Evolutionary conservation across 2,797 vertebrate genomes (phyloP).

Genomic region (Enteromius fasciolatus): DNA sequence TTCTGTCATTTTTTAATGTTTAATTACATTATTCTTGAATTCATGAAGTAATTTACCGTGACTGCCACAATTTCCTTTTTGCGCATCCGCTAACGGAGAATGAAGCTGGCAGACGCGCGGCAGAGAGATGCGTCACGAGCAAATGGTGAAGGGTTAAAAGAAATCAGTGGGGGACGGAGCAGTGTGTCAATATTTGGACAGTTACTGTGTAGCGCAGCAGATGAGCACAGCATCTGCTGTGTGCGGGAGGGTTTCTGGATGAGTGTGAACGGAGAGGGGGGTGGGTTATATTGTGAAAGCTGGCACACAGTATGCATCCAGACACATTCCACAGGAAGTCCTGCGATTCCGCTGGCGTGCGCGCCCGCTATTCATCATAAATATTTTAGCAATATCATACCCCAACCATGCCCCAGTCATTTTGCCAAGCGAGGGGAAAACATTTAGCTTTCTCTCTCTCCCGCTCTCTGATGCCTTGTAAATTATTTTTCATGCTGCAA

Average conservation of each 20-base stretch:
- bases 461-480: constrained; percentile 48
- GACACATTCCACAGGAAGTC: constrained; percentile 64
- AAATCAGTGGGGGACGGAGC: constrained; percentile 59
- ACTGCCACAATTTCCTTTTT: background rate
- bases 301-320: constrained; percentile 57
- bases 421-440: constrained; percentile 58
- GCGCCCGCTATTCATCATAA: constrained; percentile 63
- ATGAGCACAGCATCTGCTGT: constrained; percentile 75
- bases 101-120: background rate
- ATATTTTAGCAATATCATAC: constrained; percentile 67
- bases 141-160: constrained; percentile 61
- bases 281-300: constrained; percentile 54
- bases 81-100: background rate
- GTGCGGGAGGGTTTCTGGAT: constrained; percentile 55
- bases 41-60: background rate
- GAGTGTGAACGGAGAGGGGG: constrained; percentile 36
- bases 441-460: constrained; percentile 48
- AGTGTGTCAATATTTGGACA: constrained; percentile 75
- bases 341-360: constrained; percentile 58
- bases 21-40: background rate
- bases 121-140: constrained; percentile 11
- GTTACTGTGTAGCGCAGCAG: constrained; percentile 72
- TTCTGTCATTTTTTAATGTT: background rate
- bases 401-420: constrained; percentile 63
- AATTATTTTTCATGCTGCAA: constrained; percentile 65